phyloP scores from a whole-genome alignment of 2,797 vertebrate genomes.

The Artibeus lituratus region DNA sequence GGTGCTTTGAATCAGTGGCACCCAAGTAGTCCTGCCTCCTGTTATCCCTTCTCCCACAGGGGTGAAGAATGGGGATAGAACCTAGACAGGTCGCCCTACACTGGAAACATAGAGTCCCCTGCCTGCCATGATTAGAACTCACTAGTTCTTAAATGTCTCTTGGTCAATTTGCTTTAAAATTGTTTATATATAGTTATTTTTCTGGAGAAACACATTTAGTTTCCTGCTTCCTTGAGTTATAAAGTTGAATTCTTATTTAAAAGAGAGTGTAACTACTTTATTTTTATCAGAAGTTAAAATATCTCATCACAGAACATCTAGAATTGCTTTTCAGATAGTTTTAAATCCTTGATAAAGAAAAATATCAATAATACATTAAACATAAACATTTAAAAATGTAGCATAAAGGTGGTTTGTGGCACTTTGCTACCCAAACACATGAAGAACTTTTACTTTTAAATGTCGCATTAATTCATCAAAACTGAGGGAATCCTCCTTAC shows the following conservation, averaged over 20 bases:
- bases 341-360: neutral
- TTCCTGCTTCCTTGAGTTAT: neutral
- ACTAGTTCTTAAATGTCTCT: neutral
- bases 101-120: neutral
- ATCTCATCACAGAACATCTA: neutral
- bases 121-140: neutral
- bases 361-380: constrained; percentile 47
- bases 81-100: neutral
- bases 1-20: neutral
- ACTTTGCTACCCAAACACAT: neutral
- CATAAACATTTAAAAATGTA: neutral
- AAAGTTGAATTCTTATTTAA: constrained; percentile 8
- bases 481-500: neutral
- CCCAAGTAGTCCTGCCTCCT: neutral
- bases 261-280: neutral
- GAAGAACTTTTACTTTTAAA: neutral
- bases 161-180: neutral
- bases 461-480: constrained; percentile 9
- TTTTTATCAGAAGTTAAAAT: neutral
- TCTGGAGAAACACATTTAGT: neutral
- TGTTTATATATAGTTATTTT: neutral
- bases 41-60: neutral
- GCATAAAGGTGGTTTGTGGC: neutral
- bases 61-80: neutral
- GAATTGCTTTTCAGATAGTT: neutral